Evolutionary conservation across 2,888 invertebrate species (phyloP).

Genomic region (Dysmachus trigonus): DNA sequence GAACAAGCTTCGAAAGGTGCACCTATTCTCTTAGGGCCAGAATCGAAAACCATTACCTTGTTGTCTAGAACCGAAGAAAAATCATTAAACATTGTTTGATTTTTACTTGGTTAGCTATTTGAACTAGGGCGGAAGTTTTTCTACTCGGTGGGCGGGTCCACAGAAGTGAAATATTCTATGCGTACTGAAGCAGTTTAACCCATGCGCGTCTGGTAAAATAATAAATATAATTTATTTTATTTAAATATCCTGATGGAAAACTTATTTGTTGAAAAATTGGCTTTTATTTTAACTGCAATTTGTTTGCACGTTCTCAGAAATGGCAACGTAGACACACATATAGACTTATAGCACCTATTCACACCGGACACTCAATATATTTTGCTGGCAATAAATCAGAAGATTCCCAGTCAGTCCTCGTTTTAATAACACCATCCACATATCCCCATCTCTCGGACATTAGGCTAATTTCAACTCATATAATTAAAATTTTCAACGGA

Average conservation of each 20-base stretch:
- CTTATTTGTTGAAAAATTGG: neutral
- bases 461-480: neutral
- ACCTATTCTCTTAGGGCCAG: too few species aligned
- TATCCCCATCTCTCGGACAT: neutral
- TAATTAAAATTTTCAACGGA: neutral
- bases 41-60: too few species aligned
- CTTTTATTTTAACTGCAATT: neutral
- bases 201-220: too few species aligned
- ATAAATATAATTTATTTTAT: too few species aligned
- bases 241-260: neutral
- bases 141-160: too few species aligned
- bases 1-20: too few species aligned
- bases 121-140: too few species aligned
- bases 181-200: too few species aligned
- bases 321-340: neutral
- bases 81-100: too few species aligned
- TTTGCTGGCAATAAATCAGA: neutral
- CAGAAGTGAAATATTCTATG: too few species aligned
- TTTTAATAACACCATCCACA: neutral
- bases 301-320: neutral
- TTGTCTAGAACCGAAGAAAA: too few species aligned
- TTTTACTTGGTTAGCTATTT: too few species aligned
- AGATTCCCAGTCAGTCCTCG: neutral
- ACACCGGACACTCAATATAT: neutral
- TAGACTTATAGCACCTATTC: neutral